A percentile compares a stretch with the other conserved stretches of the same genome.
phyloP scores from a whole-genome alignment of 2,888 invertebrate genomes.

The Acleris literana region DNA sequence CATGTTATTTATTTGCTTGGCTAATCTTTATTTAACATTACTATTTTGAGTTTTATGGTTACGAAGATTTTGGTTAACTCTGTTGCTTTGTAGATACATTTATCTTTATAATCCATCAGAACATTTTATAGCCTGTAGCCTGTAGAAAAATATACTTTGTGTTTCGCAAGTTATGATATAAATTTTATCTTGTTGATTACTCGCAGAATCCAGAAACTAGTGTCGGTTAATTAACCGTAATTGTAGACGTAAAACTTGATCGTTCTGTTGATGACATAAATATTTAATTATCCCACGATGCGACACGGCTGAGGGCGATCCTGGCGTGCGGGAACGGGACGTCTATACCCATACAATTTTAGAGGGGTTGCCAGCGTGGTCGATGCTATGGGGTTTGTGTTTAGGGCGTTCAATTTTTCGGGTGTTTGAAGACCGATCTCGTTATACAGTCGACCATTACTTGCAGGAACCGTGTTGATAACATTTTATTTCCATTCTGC shows the following conservation, averaged over 20 bases:
- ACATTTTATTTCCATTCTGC: conserved; percentile 21
- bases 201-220: conserved; percentile 15
- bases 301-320: conserved; percentile 65
- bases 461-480: conserved; percentile 38
- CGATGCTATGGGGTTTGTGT: conserved; percentile 36
- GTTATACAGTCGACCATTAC: conserved; percentile 39
- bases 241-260: conserved; percentile 29
- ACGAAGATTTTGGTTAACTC: background rate
- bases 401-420: conserved; percentile 46
- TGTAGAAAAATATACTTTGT: background rate
- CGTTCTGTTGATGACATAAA: conserved; percentile 55
- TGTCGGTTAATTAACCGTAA: conserved; percentile 28
- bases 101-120: conserved; percentile 2
- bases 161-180: background rate
- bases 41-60: background rate
- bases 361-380: conserved; percentile 70
- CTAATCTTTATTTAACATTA: background rate
- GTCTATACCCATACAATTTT: conserved; percentile 55
- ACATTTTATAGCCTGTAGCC: background rate
- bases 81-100: background rate
- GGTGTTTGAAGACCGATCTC: conserved; percentile 45
- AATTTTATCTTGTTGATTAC: conserved; percentile 3
- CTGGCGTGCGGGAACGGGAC: conserved; percentile 64
- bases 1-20: conserved; percentile 40
- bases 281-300: conserved; percentile 80